Evolutionary conservation across 2,113 vertebrate genomes (phyloP), one percentile per base, ranked within the genome.

Genomic region (Cinclus mexicanus): DNA sequence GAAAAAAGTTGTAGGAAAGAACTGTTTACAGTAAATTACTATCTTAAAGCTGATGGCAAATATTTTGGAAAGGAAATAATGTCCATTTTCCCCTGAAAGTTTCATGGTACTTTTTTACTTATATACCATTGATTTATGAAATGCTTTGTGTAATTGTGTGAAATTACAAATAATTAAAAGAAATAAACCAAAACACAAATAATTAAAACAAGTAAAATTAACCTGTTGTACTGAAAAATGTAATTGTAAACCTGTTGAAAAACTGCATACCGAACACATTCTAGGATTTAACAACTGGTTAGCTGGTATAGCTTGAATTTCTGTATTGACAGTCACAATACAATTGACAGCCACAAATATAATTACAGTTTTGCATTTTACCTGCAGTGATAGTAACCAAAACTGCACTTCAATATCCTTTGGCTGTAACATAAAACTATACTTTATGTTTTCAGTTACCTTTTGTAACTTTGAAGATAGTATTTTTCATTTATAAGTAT

Each of bases 221-320:
- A 23, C 10, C 2, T 63, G 1, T 39, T 49, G 5, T 49, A 5
- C 5, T 6, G 9, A 2, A 33, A 25, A 52, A 41, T 5, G 4
- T 35, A 56, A 44, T 22, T 53, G 10, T 29, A 21, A 63, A 81
- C 26, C 12, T 49, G 7, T 14, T 41, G 10, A 87, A 65, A 60
- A 37, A 11, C 12, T 61, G 13, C 8, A 47, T 49, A 53, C 15
- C 1, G 67, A 90, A 33, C 5, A 42, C 3, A 44, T 35, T 52
- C 11, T 71, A n/a, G 8, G 19, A 1, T 67, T 71, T 57, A 60
- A 25, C 8, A 49, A 63, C 15, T 44, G 12, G 16, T 70, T 71
- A 23, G 12, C 20, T 67, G 9, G 2, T 39, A 26, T 14, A 84
- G 14, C 18, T 70, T 80, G 14, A 56, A 65, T 55, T 68, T 77